Evolutionary conservation across 2,113 vertebrate species (phyloP).

Genomic region (Columba livia): DNA sequence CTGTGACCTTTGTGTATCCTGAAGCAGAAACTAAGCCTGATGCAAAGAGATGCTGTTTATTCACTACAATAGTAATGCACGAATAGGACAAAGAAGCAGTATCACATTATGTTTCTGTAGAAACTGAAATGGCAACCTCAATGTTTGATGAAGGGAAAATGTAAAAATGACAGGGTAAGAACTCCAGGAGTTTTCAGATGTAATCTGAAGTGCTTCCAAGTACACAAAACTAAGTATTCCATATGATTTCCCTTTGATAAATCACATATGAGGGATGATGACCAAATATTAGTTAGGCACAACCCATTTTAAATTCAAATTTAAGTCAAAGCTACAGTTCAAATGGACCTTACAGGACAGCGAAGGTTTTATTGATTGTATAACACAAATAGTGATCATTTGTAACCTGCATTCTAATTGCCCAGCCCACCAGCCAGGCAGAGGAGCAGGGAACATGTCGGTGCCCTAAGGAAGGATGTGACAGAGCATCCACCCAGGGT

Average conservation of each 20-base stretch:
- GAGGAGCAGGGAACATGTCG: too few relatives aligned
- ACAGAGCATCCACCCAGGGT: background rate
- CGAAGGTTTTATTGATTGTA: too few relatives aligned
- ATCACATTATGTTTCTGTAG: background rate
- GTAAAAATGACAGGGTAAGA: background rate
- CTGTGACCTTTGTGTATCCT: background rate
- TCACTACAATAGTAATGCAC: background rate
- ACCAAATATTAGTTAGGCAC: too few relatives aligned
- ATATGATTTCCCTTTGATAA: background rate
- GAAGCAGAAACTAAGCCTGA: background rate
- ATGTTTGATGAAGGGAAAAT: background rate
- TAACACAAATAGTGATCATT: too few relatives aligned
- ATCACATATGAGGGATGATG: background rate
- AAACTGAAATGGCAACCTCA: fast-evolving
- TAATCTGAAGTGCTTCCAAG: background rate
- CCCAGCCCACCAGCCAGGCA: too few relatives aligned
- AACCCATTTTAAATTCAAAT: too few relatives aligned
- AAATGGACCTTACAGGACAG: too few relatives aligned
- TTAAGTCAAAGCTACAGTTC: too few relatives aligned
- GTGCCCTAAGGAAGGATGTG: background rate
- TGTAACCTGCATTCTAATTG: too few relatives aligned
- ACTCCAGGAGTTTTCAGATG: background rate
- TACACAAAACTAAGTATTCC: background rate
- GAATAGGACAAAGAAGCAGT: background rate
- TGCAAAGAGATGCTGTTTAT: background rate